Evolutionary conservation across 2,888 invertebrate species (phyloP).

Genomic region (Alentia gelatinosa): DNA sequence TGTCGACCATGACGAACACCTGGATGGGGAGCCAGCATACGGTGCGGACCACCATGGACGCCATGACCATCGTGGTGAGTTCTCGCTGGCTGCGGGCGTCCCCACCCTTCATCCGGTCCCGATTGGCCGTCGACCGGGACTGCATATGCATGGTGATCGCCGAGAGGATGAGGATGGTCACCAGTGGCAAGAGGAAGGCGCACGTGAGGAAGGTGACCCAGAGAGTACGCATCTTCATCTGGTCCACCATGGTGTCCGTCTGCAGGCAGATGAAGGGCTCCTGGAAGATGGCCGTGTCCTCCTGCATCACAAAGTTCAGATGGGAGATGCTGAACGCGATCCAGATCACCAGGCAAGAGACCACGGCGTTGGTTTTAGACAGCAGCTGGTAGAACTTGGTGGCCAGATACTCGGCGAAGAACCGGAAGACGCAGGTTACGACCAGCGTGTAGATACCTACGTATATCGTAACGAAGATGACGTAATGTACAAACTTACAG

Average conservation of each 20-base stretch:
- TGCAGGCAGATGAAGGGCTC: slow-evolving; percentile 64
- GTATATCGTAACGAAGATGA: slow-evolving; percentile 66
- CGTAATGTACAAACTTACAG: slow-evolving; percentile 64
- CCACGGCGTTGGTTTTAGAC: slow-evolving; percentile 60
- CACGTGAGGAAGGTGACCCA: slow-evolving; percentile 66
- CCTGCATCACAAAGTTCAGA: slow-evolving; percentile 63
- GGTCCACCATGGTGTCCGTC: slow-evolving; percentile 55
- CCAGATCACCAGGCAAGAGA: slow-evolving; percentile 64
- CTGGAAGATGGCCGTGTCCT: slow-evolving; percentile 63
- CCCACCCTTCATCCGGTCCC: slow-evolving; percentile 53
- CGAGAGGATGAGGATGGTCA: slow-evolving; percentile 63
- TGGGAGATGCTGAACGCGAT: slow-evolving; percentile 63
- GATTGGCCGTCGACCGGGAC: not conserved
- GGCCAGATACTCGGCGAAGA: slow-evolving; percentile 57
- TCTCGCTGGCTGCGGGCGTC: slow-evolving; percentile 62
- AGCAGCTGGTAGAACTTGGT: slow-evolving; percentile 46
- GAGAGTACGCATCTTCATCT: slow-evolving; percentile 60
- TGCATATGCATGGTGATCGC: slow-evolving; percentile 60
- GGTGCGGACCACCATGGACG: slow-evolving; percentile 61
- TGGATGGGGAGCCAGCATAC: slow-evolving; percentile 66
- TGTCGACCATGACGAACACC: slow-evolving; percentile 62
- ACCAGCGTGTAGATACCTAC: slow-evolving; percentile 66
- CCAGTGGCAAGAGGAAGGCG: slow-evolving; percentile 64
- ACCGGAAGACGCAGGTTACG: slow-evolving; percentile 64
- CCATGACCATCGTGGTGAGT: slow-evolving; percentile 63